A percentile compares a stretch with the other conserved stretches of the same genome.
Conservation (phyloP, 2,888 invertebrate genomes). For the Flabesymbios commensalis region DNA sequence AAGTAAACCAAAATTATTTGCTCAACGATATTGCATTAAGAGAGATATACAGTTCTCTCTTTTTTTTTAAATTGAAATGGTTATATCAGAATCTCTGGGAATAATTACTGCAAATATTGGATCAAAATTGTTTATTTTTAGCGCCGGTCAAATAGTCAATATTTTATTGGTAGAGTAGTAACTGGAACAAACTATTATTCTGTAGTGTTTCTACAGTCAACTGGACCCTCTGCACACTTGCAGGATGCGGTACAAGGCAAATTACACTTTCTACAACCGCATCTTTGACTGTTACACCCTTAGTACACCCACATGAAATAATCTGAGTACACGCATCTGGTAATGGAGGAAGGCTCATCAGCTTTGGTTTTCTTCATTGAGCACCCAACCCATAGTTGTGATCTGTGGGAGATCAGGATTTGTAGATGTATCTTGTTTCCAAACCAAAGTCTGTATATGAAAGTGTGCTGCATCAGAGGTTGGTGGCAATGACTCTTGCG, state of each 20-base stretch:
- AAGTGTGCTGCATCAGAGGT: background rate
- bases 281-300: background rate
- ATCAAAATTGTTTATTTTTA: too few species aligned
- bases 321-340: background rate
- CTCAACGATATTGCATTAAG: too few species aligned
- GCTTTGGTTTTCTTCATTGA: background rate
- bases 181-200: too few species aligned
- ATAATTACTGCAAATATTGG: too few species aligned
- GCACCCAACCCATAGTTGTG: background rate
- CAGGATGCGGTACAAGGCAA: background rate
- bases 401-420: background rate
- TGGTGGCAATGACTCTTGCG: background rate
- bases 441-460: background rate
- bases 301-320: background rate
- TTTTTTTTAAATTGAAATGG: too few species aligned
- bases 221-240: too few species aligned
- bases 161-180: too few species aligned
- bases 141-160: too few species aligned
- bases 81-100: too few species aligned
- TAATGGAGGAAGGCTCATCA: background rate
- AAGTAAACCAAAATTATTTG: too few species aligned
- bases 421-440: background rate
- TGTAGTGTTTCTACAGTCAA: too few species aligned
- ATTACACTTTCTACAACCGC: background rate
- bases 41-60: too few species aligned